phyloP scores from a whole-genome alignment of 2,888 invertebrate genomes.

The Caenorhabditis japonica region DNA sequence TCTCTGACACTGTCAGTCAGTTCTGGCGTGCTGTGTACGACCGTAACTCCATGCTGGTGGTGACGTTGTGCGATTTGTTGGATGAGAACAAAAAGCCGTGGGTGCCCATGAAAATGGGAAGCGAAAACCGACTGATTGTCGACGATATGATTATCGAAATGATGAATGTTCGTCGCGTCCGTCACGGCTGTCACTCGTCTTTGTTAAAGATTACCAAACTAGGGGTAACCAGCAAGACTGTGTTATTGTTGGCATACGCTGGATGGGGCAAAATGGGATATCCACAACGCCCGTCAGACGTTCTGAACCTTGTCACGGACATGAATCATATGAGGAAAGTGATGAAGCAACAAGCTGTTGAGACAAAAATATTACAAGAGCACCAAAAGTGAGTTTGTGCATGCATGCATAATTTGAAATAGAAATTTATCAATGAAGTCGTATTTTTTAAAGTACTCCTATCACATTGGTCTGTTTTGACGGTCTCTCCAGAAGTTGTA shows the following conservation, averaged over 20 bases:
- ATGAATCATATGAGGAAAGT: constrained; percentile 63
- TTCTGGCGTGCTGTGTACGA: constrained; percentile 69
- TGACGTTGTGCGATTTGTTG: constrained; percentile 52
- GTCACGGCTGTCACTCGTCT: constrained; percentile 15
- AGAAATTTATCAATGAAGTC: neutral
- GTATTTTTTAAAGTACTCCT: constrained; percentile 55
- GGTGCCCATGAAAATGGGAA: constrained; percentile 28
- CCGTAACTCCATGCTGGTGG: constrained; percentile 58
- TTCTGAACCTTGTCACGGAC: constrained; percentile 62
- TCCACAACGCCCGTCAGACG: constrained; percentile 60
- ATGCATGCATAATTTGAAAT: too few species aligned
- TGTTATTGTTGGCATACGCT: constrained; percentile 21
- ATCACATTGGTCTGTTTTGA: constrained; percentile 67
- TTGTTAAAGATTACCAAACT: constrained; percentile 32
- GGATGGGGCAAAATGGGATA: constrained; percentile 51
- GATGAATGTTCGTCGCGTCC: constrained; percentile 24
- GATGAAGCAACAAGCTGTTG: constrained; percentile 45
- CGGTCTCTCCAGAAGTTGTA: constrained; percentile 65
- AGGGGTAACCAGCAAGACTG: neutral
- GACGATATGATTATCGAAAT: constrained; percentile 37
- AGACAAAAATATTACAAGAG: constrained; percentile 15
- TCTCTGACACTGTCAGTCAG: constrained; percentile 54
- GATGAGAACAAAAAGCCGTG: constrained; percentile 47
- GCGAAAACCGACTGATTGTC: constrained; percentile 23
- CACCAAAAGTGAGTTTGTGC: constrained; percentile 5